phyloP scores from a whole-genome alignment of 2,113 vertebrate species.

The Hemicordylus capensis region DNA sequence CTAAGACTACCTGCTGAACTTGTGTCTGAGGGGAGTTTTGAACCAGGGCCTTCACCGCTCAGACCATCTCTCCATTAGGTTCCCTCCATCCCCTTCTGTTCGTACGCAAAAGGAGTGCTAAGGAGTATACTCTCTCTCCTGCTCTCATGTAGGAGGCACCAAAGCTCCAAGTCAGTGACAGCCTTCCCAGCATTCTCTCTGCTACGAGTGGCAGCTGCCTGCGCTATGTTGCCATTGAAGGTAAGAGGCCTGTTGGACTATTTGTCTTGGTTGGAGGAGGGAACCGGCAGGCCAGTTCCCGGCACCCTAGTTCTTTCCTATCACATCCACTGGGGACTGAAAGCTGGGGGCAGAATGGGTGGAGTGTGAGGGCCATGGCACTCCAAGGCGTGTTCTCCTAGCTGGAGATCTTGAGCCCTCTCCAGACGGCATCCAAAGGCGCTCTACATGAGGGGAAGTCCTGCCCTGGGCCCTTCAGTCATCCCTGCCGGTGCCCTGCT shows the following conservation, averaged over 20 bases:
- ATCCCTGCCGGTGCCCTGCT: no score
- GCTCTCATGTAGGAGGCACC: constrained; percentile 79
- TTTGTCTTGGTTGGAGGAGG: neutral
- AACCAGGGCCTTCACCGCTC: neutral
- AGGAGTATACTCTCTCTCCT: neutral
- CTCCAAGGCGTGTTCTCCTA: no score
- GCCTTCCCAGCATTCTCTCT: constrained; percentile 77
- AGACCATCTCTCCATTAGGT: neutral
- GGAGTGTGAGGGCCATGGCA: no score
- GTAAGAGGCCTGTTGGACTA: constrained; percentile 63
- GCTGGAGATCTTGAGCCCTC: no score
- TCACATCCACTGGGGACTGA: neutral
- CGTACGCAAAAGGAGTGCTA: no score
- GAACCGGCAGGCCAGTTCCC: neutral
- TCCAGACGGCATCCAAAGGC: no score
- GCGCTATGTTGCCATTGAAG: constrained; percentile 85
- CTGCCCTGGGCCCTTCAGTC: no score
- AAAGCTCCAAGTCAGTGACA: constrained; percentile 74
- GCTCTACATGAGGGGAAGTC: no score
- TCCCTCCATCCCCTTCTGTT: neutral
- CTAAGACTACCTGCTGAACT: neutral
- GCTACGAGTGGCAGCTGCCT: constrained; percentile 79
- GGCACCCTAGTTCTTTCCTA: neutral
- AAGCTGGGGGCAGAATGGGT: no score
- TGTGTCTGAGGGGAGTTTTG: neutral